phyloP scores from a whole-genome alignment of 23 tunicate species.

The Phallusia fumigata region DNA sequence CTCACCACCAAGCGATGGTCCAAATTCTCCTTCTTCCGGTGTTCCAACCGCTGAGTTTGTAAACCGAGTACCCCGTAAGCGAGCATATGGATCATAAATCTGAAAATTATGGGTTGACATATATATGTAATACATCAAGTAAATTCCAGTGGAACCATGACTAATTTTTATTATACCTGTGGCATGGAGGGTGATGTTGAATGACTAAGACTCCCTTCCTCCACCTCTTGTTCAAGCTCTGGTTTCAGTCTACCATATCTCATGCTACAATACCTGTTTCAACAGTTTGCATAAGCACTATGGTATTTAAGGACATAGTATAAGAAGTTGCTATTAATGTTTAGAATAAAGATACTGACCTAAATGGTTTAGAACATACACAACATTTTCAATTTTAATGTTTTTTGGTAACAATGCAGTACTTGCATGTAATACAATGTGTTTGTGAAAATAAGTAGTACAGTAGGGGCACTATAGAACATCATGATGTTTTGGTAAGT shows the following conservation, averaged over 20 bases:
- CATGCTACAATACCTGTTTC: slow-evolving; percentile 67
- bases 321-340: too few species aligned
- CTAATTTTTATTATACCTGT: slow-evolving; percentile 51
- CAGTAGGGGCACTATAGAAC: too few species aligned
- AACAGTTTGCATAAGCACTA: too few species aligned
- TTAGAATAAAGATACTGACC: neutral
- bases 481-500: too few species aligned
- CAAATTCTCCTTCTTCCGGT: slow-evolving; percentile 53
- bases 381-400: too few species aligned
- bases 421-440: too few species aligned
- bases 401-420: too few species aligned
- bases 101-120: neutral
- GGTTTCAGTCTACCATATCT: slow-evolving; percentile 75
- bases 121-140: neutral
- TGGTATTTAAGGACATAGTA: too few species aligned
- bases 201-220: slow-evolving; percentile 48
- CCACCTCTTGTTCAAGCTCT: slow-evolving; percentile 69
- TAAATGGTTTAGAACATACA: too few species aligned
- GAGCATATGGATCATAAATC: slow-evolving; percentile 75
- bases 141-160: neutral
- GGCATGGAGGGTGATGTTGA: slow-evolving; percentile 73
- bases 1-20: slow-evolving; percentile 11
- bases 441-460: too few species aligned
- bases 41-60: slow-evolving; percentile 58
- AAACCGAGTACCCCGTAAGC: slow-evolving; percentile 33